phyloP scores from a whole-genome alignment of 2,888 invertebrate species.

The Monochamus alternatus region DNA sequence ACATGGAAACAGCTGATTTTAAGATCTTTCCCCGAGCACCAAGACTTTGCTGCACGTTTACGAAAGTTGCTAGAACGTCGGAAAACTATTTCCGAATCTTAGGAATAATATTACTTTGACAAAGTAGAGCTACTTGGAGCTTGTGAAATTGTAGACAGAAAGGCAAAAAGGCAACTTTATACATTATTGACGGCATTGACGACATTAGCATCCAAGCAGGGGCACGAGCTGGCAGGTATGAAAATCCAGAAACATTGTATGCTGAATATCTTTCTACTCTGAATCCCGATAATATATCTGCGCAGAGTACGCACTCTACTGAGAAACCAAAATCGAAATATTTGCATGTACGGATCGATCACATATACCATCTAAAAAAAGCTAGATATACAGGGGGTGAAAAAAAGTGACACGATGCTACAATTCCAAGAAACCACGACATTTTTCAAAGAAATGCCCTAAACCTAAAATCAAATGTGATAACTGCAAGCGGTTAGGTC shows the following conservation, averaged over 20 bases:
- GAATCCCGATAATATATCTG: neutral
- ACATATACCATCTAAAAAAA: neutral
- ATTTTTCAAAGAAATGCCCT: conserved; percentile 19
- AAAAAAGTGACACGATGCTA: neutral
- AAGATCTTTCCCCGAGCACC: conserved; percentile 32
- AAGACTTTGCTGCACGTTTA: conserved; percentile 38
- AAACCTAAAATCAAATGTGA: conserved; percentile 25
- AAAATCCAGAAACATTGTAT: neutral
- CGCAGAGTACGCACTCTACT: too few relatives aligned
- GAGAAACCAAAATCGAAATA: too few relatives aligned
- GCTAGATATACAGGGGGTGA: neutral
- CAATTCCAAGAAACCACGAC: conserved; percentile 28
- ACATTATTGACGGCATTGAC: neutral
- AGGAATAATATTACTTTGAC: conserved; percentile 40
- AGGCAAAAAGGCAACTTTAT: neutral
- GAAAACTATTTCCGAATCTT: conserved; percentile 30
- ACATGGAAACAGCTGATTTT: conserved; percentile 47
- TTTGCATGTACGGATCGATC: too few relatives aligned
- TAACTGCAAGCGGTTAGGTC: too few relatives aligned
- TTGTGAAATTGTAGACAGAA: too few relatives aligned
- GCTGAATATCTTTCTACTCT: neutral
- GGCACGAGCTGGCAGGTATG: neutral
- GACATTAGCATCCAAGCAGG: neutral
- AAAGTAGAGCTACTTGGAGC: conserved; percentile 26
- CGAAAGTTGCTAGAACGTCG: conserved; percentile 31